Conservation (phyloP, 1,140 invertebrate species). For the Odontomachus brunneus region DNA sequence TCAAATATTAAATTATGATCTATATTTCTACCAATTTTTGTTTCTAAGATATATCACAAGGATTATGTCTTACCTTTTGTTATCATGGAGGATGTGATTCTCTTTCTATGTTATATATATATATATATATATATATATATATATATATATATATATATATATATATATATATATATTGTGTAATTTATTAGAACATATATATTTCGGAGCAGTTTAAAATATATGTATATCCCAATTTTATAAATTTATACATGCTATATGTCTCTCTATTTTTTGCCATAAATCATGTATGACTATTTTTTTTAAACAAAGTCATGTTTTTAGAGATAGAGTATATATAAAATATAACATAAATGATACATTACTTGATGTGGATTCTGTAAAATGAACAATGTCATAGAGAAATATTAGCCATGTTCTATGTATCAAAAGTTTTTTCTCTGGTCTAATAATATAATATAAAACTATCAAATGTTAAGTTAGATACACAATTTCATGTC, state of each 20-base stretch:
- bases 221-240: not conserved
- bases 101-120: not conserved
- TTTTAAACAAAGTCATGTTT: conserved; percentile 17
- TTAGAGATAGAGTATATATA: not conserved
- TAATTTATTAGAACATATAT: no score
- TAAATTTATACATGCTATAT: conserved; percentile 2
- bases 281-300: not conserved
- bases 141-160: no score
- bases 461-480: no score
- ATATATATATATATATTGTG: no score
- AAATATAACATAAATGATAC: conserved; percentile 18
- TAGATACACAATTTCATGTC: no score
- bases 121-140: no score
- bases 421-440: not conserved
- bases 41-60: not conserved
- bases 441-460: not conserved
- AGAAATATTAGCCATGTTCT: not conserved
- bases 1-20: not conserved
- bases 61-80: not conserved
- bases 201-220: not conserved
- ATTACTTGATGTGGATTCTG: conserved; percentile 9
- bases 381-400: not conserved
- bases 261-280: not conserved
- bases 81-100: not conserved
- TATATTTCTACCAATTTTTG: no score